Conservation (phyloP, 2,113 vertebrate species). For the Sapajus apella region DNA sequence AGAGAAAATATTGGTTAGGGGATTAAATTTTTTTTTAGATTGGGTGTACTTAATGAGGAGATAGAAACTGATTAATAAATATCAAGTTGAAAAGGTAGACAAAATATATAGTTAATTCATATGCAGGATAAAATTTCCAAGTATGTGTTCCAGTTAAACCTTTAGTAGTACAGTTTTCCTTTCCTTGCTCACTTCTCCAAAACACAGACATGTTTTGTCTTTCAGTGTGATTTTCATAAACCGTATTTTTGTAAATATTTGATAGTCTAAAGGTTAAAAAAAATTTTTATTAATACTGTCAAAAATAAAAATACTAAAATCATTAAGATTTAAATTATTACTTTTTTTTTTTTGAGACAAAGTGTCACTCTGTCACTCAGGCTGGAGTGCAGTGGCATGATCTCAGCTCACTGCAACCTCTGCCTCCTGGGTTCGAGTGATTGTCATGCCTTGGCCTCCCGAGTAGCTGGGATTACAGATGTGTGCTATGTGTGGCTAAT, state of each 20-base stretch:
- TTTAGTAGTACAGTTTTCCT: background rate
- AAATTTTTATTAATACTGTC: background rate
- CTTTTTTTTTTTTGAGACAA: too few species aligned
- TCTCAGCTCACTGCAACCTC: too few species aligned
- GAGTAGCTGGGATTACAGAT: too few species aligned
- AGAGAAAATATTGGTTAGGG: background rate
- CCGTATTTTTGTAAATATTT: background rate
- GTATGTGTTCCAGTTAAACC: background rate
- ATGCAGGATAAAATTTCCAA: background rate
- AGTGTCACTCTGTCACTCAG: too few species aligned
- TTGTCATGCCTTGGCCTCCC: too few species aligned
- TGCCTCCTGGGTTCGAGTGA: too few species aligned
- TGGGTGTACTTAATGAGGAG: background rate
- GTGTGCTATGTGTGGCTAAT: too few species aligned
- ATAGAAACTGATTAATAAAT: background rate
- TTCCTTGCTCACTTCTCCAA: background rate
- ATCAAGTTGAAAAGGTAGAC: background rate
- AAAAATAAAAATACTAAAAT: conserved; percentile 1
- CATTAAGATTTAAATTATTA: conserved; percentile 2
- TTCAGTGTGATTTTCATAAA: conserved; percentile 35
- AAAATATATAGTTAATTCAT: background rate
- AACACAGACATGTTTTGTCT: background rate
- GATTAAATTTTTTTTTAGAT: conserved; percentile 15
- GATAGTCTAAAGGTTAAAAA: background rate
- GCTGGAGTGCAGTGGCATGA: too few species aligned